Evolutionary conservation across 2,888 invertebrate genomes (phyloP).

Genomic region (Liopterus haemorrhoidalis): DNA sequence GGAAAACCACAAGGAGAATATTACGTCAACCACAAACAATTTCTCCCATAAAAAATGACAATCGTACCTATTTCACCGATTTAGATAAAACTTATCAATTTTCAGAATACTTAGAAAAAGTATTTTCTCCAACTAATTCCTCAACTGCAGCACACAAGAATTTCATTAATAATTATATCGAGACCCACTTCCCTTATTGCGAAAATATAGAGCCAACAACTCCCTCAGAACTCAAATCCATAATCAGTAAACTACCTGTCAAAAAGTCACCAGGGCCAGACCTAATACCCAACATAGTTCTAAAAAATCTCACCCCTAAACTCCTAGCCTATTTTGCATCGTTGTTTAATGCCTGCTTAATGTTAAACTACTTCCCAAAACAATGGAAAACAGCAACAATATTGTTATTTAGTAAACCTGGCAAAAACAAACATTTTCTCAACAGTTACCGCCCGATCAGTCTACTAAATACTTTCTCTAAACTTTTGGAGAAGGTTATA

Average conservation of each 20-base stretch:
- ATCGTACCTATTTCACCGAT: neutral
- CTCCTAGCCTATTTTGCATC: neutral
- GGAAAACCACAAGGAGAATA: neutral
- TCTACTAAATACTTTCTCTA: too few species aligned
- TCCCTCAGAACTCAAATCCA: neutral
- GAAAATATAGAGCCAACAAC: neutral
- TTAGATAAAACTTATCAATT: neutral
- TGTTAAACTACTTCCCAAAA: neutral
- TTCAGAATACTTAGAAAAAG: neutral
- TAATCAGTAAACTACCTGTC: neutral
- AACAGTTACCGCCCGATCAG: neutral
- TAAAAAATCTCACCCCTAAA: neutral
- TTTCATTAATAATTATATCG: neutral
- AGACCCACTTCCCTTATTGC: neutral
- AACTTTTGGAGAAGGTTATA: too few species aligned
- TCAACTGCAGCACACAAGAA: too few species aligned
- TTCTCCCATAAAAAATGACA: neutral
- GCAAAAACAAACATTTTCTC: neutral
- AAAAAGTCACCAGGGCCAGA: neutral
- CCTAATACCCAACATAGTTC: neutral
- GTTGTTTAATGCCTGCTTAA: neutral
- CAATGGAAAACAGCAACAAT: too few species aligned
- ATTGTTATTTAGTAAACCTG: neutral
- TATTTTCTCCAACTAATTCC: neutral
- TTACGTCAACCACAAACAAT: neutral